These are phyloP conservation scores for Salvelinus alpinus DNA, from an alignment of 2,113 vertebrate species.

Conservation along the genomic window DNA sequence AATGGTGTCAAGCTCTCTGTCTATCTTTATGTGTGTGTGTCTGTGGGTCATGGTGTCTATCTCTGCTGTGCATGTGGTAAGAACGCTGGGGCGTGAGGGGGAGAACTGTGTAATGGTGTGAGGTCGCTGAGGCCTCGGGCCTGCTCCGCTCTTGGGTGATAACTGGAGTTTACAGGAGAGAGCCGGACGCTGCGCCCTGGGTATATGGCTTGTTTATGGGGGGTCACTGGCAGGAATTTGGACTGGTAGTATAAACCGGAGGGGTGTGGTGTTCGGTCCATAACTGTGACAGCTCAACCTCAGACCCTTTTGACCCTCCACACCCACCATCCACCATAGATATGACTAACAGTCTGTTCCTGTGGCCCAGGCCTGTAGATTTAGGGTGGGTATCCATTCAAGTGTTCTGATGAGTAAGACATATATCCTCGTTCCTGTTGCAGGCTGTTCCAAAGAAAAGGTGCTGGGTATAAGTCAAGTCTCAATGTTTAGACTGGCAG, in stretches of 20 bases:
- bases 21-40: conserved; percentile 5
- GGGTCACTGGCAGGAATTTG: conserved; percentile 46
- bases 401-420: not conserved
- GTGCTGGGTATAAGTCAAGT: conserved; percentile 51
- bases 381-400: not conserved
- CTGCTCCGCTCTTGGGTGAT: conserved; percentile 9
- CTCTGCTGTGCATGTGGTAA: not conserved
- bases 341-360: not conserved
- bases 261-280: conserved; percentile 36
- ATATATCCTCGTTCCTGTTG: conserved; percentile 30
- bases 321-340: not conserved
- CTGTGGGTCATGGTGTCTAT: not conserved
- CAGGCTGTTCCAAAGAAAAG: conserved; percentile 53
- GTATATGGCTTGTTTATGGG: conserved; percentile 20
- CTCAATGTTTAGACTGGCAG: conserved; percentile 57
- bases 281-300: conserved; percentile 42
- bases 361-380: not conserved
- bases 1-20: not conserved
- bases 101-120: conserved; percentile 40
- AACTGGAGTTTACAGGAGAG: conserved; percentile 35
- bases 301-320: conserved; percentile 41
- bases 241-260: conserved; percentile 18
- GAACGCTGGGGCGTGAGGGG: not conserved
- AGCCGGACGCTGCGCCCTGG: conserved; percentile 33
- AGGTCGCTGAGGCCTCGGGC: conserved; percentile 10